Percentiles rank a stretch among this genome's conserved stretches.
Evolutionary conservation across 2,113 vertebrate genomes (phyloP).

Genomic region (Vicugna pacos): DNA sequence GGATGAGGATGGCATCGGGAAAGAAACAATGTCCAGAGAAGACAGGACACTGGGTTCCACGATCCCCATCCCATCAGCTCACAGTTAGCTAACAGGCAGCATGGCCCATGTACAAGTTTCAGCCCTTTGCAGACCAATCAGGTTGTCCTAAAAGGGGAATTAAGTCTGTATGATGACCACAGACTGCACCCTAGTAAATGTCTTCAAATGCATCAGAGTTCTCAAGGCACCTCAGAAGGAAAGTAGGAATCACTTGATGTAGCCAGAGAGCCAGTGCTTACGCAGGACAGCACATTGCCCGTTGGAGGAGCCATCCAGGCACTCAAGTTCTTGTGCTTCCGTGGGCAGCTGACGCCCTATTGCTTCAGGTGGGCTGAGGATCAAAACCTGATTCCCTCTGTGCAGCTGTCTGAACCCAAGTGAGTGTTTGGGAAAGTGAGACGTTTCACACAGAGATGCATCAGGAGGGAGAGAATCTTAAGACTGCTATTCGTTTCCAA

Average conservation of each 20-base stretch:
- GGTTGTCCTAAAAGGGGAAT: conserved; percentile 65
- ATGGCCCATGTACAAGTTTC: neutral
- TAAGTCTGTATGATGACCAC: neutral
- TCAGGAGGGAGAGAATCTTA: conserved; percentile 65
- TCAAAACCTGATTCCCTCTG: conserved; percentile 81
- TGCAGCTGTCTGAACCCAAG: conserved; percentile 74
- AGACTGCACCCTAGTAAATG: neutral
- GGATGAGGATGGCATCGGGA: neutral
- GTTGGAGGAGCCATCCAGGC: neutral
- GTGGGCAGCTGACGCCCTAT: conserved; percentile 26
- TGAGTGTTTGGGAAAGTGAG: conserved; percentile 76
- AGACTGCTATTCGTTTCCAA: conserved; percentile 84
- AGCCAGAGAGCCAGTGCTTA: neutral
- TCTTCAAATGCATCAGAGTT: neutral
- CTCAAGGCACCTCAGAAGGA: neutral
- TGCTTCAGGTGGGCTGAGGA: conserved; percentile 71
- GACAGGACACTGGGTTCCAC: neutral
- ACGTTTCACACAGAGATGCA: conserved; percentile 78
- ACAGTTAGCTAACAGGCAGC: neutral
- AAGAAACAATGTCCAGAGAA: neutral
- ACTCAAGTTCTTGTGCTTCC: neutral
- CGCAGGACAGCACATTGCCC: neutral
- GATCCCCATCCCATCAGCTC: neutral
- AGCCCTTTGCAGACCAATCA: neutral
- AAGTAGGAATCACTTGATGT: neutral